Conservation (phyloP, 2,797 vertebrate species). For the Phylloscopus collybita region DNA sequence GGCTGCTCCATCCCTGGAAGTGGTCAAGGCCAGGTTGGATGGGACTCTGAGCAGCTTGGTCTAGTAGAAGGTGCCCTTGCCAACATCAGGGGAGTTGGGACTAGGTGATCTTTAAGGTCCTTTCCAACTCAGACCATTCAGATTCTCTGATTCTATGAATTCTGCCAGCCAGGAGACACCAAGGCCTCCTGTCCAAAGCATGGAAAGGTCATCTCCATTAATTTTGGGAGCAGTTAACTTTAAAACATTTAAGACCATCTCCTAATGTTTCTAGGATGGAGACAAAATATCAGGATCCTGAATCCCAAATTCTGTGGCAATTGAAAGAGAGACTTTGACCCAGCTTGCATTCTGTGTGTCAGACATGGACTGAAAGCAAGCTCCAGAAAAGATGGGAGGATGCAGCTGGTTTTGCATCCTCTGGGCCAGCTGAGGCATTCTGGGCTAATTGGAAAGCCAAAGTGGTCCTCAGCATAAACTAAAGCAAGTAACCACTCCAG, state of each 20-base stretch:
- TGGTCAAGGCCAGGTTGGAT: not conserved
- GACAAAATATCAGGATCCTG: not conserved
- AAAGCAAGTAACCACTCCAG: not conserved
- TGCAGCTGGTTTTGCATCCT: not conserved
- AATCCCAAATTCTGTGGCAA: not conserved
- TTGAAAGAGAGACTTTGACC: not conserved
- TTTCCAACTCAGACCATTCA: not conserved
- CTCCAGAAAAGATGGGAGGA: not conserved
- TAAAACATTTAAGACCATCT: not conserved
- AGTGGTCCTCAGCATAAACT: not conserved
- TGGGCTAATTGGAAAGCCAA: not conserved
- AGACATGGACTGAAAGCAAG: not conserved
- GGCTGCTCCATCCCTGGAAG: not conserved
- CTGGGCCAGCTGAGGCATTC: not conserved
- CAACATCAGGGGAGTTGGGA: not conserved
- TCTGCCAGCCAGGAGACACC: not conserved
- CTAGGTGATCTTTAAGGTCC: not conserved
- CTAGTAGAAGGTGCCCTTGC: not conserved
- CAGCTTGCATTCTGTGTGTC: not conserved
- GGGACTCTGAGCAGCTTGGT: not conserved
- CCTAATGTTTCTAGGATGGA: not conserved
- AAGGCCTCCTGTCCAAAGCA: not conserved
- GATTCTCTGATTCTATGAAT: not conserved
- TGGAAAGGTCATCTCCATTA: not conserved
- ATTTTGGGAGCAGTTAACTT: not conserved